These are phyloP conservation scores for Agrilus mali DNA, from an alignment of 2,888 invertebrate species.

Conservation along the genomic window DNA sequence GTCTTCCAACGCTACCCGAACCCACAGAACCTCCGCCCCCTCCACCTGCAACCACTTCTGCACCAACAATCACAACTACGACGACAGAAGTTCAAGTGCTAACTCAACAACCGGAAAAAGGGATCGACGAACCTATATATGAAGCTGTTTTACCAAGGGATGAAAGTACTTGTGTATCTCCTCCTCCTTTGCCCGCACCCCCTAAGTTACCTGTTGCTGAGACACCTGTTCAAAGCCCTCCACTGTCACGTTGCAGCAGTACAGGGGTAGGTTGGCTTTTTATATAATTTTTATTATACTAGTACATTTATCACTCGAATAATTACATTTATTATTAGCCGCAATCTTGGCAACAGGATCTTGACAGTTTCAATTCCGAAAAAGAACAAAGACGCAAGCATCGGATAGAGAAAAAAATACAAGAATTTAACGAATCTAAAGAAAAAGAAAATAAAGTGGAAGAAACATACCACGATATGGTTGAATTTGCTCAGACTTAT, in stretches of 20 bases:
- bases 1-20: conserved; percentile 56
- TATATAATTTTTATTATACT: neutral
- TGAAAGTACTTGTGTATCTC: conserved; percentile 33
- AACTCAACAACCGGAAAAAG: conserved; percentile 14
- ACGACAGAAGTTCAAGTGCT: conserved; percentile 11
- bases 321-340: conserved; percentile 18
- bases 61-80: conserved; percentile 39
- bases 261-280: conserved; percentile 29
- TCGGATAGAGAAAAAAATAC: conserved; percentile 74
- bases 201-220: conserved; percentile 32
- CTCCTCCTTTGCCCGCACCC: conserved; percentile 37
- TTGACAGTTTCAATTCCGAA: conserved; percentile 40
- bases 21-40: conserved; percentile 66
- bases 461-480: conserved; percentile 63
- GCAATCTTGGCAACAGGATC: conserved; percentile 25
- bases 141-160: conserved; percentile 69
- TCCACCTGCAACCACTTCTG: conserved; percentile 41
- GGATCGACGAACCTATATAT: conserved; percentile 65
- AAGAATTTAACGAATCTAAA: conserved; percentile 58
- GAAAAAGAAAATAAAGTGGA: conserved; percentile 40
- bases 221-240: conserved; percentile 39
- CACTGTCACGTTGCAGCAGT: conserved; percentile 37
- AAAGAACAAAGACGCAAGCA: conserved; percentile 70
- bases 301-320: neutral
- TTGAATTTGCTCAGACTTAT: conserved; percentile 87